Evolutionary conservation across 2,113 vertebrate species (phyloP), one percentile per base, ranked within the genome.

Genomic region (Phocoena sinus): DNA sequence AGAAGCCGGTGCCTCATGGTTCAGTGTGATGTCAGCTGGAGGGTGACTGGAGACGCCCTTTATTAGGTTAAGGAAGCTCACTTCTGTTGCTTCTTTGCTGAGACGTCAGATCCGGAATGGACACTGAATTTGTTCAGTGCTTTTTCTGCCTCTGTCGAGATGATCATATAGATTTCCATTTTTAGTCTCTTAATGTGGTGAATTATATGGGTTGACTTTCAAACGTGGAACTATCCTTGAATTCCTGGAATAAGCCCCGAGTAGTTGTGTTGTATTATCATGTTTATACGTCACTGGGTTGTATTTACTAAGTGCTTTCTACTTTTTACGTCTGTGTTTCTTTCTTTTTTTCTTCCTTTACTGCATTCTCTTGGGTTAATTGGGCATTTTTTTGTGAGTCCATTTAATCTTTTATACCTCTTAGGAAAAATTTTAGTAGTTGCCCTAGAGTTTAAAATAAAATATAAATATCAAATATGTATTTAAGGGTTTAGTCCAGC

Each of bases 1-100:
- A 28, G 25, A 33, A 9, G 21, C 9, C 2, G 53, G 41, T 1
- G 33, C 21, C 41, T 38, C 15, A 2, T 36, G 23, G 23, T 3
- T 3, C 21, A 12, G 6, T 3, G 0, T 0, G 56, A 18, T 12
- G 8, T 53, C n/a, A 44, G 18, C 12, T 21, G 31, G 6, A 12
- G 21, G 28, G 65, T 85, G 76, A 6, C 2, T 1, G 44, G 33
- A 71, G 53, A 33, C n/a, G 6, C n/a, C 6, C 5, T 60, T 73
- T 28, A 8, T n/a, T 8, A 65, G 20, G 5, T 50, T 18, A 33
- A n/a, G 31, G 25, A 70, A 47, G 21, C 3, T 26, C n/a, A 20
- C 41, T 6, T 80, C 28, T 41, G 2, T 18, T 23, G 26, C 53
- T 17, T 21, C 41, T 81, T 73, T 38, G 8, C 60, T n/a, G n/a